These are phyloP conservation scores for Baryphthengus martii DNA, from an alignment of 2,113 vertebrate genomes.

Conservation along the genomic window DNA sequence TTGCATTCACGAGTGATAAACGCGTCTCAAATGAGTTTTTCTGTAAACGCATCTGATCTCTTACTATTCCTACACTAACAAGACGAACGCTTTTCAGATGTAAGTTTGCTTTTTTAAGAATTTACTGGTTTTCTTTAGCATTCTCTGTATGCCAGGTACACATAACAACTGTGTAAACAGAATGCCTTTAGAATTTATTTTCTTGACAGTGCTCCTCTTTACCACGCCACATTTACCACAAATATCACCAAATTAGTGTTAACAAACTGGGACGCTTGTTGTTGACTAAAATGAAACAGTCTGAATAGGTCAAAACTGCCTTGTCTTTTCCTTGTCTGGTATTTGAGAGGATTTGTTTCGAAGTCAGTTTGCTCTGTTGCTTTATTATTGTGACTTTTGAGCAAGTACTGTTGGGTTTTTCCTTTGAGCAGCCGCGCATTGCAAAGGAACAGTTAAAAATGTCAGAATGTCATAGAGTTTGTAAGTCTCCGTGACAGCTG, in stretches of 20 bases:
- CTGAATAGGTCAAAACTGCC: background rate
- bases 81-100: background rate
- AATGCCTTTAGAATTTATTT: background rate
- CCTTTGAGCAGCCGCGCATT: accelerated
- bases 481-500: background rate
- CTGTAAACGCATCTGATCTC: background rate
- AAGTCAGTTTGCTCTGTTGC: background rate
- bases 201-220: background rate
- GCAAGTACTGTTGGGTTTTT: background rate
- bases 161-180: background rate
- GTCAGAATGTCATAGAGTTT: too few relatives aligned
- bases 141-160: background rate
- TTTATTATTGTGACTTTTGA: background rate
- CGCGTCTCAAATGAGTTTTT: background rate
- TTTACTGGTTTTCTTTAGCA: background rate
- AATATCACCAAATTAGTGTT: accelerated
- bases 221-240: background rate
- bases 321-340: background rate
- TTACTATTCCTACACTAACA: background rate
- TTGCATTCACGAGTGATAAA: background rate
- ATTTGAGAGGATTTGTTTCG: background rate
- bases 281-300: background rate
- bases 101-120: background rate
- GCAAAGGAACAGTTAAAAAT: background rate
- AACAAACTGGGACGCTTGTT: background rate